Base-by-base conservation (phyloP, 2,797 vertebrate species). In the Hipposideros larvatus region DNA sequence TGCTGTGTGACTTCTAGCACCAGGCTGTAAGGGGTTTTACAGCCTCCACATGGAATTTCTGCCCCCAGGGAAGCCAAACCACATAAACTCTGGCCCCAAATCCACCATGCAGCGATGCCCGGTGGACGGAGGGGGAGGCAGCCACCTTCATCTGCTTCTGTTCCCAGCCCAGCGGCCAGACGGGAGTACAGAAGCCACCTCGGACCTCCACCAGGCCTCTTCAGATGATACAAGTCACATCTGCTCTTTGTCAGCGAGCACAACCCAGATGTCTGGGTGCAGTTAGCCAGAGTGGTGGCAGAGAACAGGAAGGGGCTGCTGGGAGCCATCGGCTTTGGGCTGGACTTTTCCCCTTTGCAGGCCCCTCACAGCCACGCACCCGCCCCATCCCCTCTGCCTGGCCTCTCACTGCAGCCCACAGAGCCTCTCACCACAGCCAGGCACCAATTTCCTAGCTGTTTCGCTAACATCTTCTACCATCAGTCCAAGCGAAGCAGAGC, bases 61-160 rank as follows among this genome's bases (percentile, higher is more conserved):
- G 11, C 8, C 2, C 82, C 34, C 0, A 2, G 34, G 9, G 21
- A 18, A 78, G 63, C 43, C 22, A 19, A 46, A 3, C n/a, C 41
- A 4, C 0, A 15, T 2, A 28, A 26, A 37, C 16, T 7, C 48
- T 18, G 68, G 13, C 13, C 48, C 48, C 48, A 51, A 51, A 3
- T 14, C 48, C 48, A 51, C 48, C 48, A 51, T 51, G 48, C 48
- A 3, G 31, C 31, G 51, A 24, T 11, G 26, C 13, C 28, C 0
- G 0, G 0, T 4, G 9, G 48, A 4, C 26, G n/a, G 22, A 26
- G 10, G 28, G 24, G 7, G 28, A 6, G 2, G 10, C 11, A 5
- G 84, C 8, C 5, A 5, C 9, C 22, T 16, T 26, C 3, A 1
- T 11, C 57, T 4, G 37, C 46, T 13, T 79, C 65, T 10, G 55